These are phyloP conservation scores for Candoia aspera DNA, from an alignment of 2,113 vertebrate genomes.

Conservation along the genomic window DNA sequence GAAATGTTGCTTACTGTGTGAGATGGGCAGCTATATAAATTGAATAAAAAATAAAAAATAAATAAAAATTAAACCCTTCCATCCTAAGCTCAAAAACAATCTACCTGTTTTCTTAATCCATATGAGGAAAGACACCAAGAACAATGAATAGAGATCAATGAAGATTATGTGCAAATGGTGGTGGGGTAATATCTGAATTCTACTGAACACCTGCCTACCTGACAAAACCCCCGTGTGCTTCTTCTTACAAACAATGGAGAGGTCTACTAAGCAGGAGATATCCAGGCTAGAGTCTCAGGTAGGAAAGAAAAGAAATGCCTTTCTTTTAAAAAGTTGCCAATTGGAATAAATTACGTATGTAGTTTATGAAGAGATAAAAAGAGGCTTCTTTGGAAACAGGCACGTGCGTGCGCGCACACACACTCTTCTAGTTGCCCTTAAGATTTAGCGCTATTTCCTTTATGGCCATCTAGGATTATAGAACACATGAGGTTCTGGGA, in stretches of 20 bases:
- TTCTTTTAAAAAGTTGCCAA: background rate
- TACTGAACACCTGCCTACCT: background rate
- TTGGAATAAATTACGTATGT: background rate
- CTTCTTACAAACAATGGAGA: background rate
- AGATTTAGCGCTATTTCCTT: background rate
- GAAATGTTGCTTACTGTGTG: too few species aligned
- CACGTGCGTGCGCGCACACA: background rate
- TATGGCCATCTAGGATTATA: background rate
- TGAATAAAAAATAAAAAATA: too few species aligned
- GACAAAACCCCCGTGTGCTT: background rate
- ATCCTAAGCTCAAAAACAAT: background rate
- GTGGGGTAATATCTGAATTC: background rate
- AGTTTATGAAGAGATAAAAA: background rate
- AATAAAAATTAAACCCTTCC: background rate
- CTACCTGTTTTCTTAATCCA: background rate
- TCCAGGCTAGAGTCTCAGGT: background rate
- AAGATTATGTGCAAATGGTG: conserved; percentile 7
- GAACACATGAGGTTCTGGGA: background rate
- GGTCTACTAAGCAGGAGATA: conserved; percentile 21
- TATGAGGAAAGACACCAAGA: conserved; percentile 1
- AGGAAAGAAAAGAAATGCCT: background rate
- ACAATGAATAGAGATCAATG: background rate
- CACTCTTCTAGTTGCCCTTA: background rate
- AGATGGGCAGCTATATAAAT: too few species aligned
- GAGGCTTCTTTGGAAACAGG: conserved; percentile 17